These are phyloP conservation scores for Pristionchus arcanus DNA, from an alignment of 2,888 invertebrate genomes.

Conservation along the genomic window DNA sequence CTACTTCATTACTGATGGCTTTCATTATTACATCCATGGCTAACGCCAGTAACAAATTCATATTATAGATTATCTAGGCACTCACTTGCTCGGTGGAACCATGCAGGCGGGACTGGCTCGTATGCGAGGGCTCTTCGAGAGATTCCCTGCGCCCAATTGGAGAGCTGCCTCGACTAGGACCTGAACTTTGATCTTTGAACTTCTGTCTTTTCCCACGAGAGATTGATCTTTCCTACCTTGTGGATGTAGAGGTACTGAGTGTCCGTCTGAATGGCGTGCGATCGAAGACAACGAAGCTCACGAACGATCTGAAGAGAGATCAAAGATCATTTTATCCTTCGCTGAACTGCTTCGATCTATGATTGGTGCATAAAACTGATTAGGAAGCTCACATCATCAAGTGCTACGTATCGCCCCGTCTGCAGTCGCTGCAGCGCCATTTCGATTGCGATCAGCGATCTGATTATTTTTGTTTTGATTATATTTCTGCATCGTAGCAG, in stretches of 20 bases:
- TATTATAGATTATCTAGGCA: too few species aligned
- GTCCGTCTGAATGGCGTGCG: conserved; percentile 54
- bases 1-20: too few species aligned
- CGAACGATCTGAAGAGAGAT: conserved; percentile 47
- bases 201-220: not conserved
- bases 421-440: conserved; percentile 63
- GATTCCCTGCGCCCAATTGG: conserved; percentile 15
- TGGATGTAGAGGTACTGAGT: conserved; percentile 54
- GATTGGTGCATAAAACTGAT: not conserved
- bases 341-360: not conserved
- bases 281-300: conserved; percentile 53
- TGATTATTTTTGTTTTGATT: not conserved
- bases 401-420: conserved; percentile 60
- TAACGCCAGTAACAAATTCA: too few species aligned
- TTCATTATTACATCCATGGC: too few species aligned
- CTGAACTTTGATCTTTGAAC: not conserved
- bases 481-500: not conserved
- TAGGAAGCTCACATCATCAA: conserved; percentile 61
- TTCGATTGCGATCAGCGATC: conserved; percentile 63
- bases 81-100: conserved; percentile 42
- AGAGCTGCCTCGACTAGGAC: conserved; percentile 53
- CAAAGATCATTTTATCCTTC: not conserved
- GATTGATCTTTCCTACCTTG: conserved; percentile 30
- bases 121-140: not conserved
- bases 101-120: conserved; percentile 8